A percentile compares a stretch with the other conserved stretches of the same genome.
phyloP scores from a whole-genome alignment of 2,888 invertebrate species.

The Pelosia muscerda region DNA sequence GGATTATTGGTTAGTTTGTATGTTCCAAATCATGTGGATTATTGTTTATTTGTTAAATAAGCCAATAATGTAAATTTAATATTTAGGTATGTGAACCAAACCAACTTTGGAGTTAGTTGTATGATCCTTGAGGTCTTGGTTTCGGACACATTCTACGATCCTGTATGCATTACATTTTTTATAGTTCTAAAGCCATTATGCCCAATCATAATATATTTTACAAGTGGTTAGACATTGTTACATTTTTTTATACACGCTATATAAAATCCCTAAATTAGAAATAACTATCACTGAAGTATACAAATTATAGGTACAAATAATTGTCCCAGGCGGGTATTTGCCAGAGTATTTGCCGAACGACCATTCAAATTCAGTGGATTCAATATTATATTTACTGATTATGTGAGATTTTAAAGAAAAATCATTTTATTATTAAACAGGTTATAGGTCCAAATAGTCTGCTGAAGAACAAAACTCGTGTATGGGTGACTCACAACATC shows the following conservation, averaged over 20 bases:
- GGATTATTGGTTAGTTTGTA: too few relatives aligned
- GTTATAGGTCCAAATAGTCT: constrained; percentile 88
- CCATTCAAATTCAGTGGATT: not conserved
- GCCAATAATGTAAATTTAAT: not conserved
- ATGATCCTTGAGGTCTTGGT: too few relatives aligned
- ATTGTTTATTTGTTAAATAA: not conserved
- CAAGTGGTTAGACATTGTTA: too few relatives aligned
- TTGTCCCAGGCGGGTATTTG: not conserved
- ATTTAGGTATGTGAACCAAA: too few relatives aligned
- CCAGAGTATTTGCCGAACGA: not conserved
- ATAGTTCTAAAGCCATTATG: too few relatives aligned
- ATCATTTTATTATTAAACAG: constrained; percentile 14
- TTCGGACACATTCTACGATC: too few relatives aligned
- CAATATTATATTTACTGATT: not conserved
- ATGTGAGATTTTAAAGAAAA: not conserved
- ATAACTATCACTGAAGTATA: not conserved
- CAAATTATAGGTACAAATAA: too few relatives aligned
- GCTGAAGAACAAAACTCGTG: constrained; percentile 92
- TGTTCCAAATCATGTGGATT: too few relatives aligned
- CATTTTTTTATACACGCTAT: too few relatives aligned
- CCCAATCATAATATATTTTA: too few relatives aligned
- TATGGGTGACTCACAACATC: constrained; percentile 98
- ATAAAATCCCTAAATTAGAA: not conserved
- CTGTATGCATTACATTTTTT: too few relatives aligned
- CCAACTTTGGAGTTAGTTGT: too few relatives aligned